A percentile compares a stretch with the other conserved stretches of the same genome.
These are phyloP conservation scores for Lamellibrachia columna DNA, from an alignment of 2,888 invertebrate species.

Conservation along the genomic window DNA sequence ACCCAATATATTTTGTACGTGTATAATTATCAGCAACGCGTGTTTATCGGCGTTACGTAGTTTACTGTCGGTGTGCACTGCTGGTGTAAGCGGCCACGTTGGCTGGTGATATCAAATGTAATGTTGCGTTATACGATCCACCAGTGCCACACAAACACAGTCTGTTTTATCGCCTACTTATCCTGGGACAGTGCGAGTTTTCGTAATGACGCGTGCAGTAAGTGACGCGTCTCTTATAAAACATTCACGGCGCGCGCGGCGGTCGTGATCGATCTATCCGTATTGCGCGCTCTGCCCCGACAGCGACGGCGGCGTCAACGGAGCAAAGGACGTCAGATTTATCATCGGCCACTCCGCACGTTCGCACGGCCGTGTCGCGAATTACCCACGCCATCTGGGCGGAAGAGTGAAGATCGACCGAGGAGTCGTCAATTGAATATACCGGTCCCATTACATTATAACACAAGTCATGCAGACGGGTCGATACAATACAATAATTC, in stretches of 20 bases:
- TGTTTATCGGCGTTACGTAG: no score
- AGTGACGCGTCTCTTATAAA: not conserved
- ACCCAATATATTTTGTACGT: no score
- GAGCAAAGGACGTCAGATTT: not conserved
- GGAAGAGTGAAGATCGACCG: not conserved
- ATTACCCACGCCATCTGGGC: not conserved
- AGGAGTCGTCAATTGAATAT: not conserved
- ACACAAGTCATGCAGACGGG: not conserved
- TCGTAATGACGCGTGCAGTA: not conserved
- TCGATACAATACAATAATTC: not conserved
- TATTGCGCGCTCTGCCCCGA: not conserved
- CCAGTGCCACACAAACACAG: not conserved
- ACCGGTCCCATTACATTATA: not conserved
- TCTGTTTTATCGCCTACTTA: not conserved
- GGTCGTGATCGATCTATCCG: not conserved
- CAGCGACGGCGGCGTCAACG: not conserved
- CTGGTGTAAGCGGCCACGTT: not conserved
- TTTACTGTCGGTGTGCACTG: no score
- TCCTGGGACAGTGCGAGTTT: not conserved
- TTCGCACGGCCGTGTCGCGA: not conserved
- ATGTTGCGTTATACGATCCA: not conserved
- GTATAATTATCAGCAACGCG: no score
- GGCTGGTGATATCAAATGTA: not conserved
- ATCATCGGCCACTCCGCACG: not conserved
- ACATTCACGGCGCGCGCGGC: not conserved